Evolutionary conservation across 2,888 invertebrate genomes (phyloP).

Genomic region (Mimachlamys varia): DNA sequence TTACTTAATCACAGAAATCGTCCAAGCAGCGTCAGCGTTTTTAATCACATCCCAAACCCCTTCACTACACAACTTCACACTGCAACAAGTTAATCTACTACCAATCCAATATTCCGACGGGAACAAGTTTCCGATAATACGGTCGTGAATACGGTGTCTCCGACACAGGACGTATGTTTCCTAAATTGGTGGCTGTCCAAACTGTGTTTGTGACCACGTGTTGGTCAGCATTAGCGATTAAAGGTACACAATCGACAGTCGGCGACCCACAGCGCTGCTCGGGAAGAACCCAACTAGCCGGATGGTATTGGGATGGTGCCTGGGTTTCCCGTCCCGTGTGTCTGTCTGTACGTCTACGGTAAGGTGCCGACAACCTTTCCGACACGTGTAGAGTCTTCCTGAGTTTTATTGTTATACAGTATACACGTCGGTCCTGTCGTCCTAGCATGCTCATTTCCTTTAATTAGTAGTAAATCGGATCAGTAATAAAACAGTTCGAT

Average conservation of each 20-base stretch:
- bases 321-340: not conserved
- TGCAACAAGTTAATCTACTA: constrained; percentile 15
- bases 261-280: not conserved
- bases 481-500: not conserved
- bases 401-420: not conserved
- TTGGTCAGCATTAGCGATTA: not conserved
- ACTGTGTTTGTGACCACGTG: not conserved
- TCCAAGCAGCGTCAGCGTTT: not conserved
- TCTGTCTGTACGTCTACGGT: not conserved
- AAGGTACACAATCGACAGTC: not conserved
- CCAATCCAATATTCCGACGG: constrained; percentile 1
- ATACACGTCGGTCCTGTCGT: not conserved
- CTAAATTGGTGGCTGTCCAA: constrained; percentile 20
- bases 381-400: not conserved
- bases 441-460: constrained; percentile 8
- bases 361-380: not conserved
- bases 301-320: not conserved
- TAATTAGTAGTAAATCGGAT: constrained; percentile 5
- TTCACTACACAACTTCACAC: not conserved
- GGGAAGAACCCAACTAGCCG: not conserved
- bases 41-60: not conserved
- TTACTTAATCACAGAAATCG: not conserved
- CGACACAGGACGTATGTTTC: constrained; percentile 28
- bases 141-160: not conserved
- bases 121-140: not conserved